Evolutionary conservation across 1,140 invertebrate species (phyloP), one percentile per base, ranked within the genome.

Genomic region (Caenorhabditis brenneri): DNA sequence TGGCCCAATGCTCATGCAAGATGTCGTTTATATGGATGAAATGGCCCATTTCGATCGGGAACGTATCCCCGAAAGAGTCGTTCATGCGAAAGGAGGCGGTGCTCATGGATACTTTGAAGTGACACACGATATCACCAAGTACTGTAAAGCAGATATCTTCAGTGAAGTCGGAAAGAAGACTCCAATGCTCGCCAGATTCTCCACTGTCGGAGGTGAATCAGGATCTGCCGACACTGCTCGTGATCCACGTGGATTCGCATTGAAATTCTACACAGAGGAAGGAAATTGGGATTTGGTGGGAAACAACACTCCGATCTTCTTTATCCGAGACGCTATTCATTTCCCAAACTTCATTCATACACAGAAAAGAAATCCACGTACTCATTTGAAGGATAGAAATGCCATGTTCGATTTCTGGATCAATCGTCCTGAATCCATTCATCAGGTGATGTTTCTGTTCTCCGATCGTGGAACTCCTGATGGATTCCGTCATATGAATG

Each of bases 241-340:
- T 88, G 96, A 98, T 92, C 95, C 95, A 5, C 93, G 96, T 88
- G 96, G 96, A 81, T 98, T 97, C 92, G 96, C 96, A 42, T 92
- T 97, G 0, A 98, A 98, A 91, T 96, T 98, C 90, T 98, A 98
- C 91, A 97, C 96, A 6, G 95, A 97, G 84, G 95, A 97, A 89
- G 96, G 96, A 33, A 94, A 95, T 89, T 97, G 96, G 96, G 84
- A 85, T 74, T 33, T 96, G 12, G 96, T 86, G 33, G 96, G 96
- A n/a, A 97, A 97, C 91, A 98, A 98, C 89, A 97, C 96, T 0
- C 96, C 97, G 0, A 95, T 98, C 84, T 98, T 98, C 92, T 98
- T 98, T 91, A 94, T 97, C 86, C 94, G 96, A 46, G 96, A 98
- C 91, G 95, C 96, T 0, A 93, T 96, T 22, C 92, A 96, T 16